A percentile compares a stretch with the other conserved stretches of the same genome.
These are phyloP conservation scores for Chanos chanos DNA, from an alignment of 2,797 vertebrate genomes.

Conservation along the genomic window DNA sequence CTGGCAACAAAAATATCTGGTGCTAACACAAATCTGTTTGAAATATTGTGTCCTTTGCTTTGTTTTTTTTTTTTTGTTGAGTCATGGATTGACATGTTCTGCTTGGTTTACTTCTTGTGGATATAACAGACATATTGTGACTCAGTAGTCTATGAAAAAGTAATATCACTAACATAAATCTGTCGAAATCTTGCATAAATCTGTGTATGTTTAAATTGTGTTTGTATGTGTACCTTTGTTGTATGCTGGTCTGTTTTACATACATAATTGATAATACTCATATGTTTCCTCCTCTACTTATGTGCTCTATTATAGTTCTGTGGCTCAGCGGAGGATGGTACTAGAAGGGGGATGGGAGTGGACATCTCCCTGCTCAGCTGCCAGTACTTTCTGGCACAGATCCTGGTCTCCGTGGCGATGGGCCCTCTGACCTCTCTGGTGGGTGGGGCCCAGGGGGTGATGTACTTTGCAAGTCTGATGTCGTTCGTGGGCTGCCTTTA, in stretches of 20 bases:
- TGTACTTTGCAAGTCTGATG: constrained; percentile 97
- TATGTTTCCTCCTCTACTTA: constrained; percentile 27
- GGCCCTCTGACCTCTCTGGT: constrained; percentile 92
- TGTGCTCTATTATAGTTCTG: constrained; percentile 75
- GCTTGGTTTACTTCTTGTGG: too few relatives aligned
- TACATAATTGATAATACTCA: not conserved
- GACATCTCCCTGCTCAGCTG: constrained; percentile 98
- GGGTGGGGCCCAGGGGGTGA: constrained; percentile 94
- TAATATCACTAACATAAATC: too few relatives aligned
- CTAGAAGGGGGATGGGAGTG: constrained; percentile 89
- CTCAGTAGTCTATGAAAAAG: too few relatives aligned
- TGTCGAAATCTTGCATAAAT: too few relatives aligned
- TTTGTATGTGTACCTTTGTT: too few relatives aligned
- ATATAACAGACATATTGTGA: too few relatives aligned
- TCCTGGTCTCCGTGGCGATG: constrained; percentile 92
- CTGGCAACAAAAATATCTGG: too few relatives aligned
- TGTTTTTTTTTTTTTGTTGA: too few relatives aligned
- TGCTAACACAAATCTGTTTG: too few relatives aligned
- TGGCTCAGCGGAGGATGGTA: constrained; percentile 82
- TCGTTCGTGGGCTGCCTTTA: constrained; percentile 95
- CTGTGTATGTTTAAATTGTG: not conserved
- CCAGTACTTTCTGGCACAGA: constrained; percentile 98
- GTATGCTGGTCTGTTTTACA: too few relatives aligned
- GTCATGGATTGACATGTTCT: too few relatives aligned
- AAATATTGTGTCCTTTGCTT: too few relatives aligned